phyloP scores from a whole-genome alignment of 2,797 vertebrate genomes.

The Tadarida brasiliensis region DNA sequence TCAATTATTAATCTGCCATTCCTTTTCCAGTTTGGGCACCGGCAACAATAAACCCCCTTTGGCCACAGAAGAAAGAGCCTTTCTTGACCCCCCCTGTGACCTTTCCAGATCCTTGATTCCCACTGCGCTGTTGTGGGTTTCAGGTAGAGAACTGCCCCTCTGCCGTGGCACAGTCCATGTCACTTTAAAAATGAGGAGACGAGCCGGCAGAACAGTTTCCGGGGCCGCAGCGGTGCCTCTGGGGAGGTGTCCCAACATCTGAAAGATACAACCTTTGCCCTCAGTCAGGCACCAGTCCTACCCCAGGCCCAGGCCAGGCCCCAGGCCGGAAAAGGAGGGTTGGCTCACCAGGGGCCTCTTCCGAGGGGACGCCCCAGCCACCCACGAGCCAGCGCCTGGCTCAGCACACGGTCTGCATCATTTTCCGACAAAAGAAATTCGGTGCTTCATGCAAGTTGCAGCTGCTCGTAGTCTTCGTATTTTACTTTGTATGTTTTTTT shows the following conservation, averaged over 20 bases:
- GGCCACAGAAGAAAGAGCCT: constrained; percentile 67
- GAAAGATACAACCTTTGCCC: constrained; percentile 44
- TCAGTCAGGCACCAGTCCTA: background rate
- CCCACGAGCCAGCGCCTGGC: background rate
- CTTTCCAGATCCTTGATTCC: constrained; percentile 67
- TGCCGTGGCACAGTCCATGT: background rate
- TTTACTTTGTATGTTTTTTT: constrained; percentile 23
- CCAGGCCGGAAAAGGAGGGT: background rate
- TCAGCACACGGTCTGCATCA: background rate
- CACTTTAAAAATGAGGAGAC: constrained; percentile 39
- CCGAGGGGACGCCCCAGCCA: background rate
- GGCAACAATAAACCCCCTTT: constrained; percentile 70
- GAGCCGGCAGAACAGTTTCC: background rate
- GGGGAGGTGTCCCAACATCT: background rate
- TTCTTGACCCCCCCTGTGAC: constrained; percentile 59
- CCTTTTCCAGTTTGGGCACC: constrained; percentile 63
- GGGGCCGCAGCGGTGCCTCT: constrained; percentile 43
- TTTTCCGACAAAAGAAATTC: background rate
- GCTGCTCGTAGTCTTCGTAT: background rate
- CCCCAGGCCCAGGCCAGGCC: background rate
- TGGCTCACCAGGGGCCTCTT: background rate
- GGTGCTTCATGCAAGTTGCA: constrained; percentile 40
- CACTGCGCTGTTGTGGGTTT: constrained; percentile 38
- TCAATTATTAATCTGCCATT: constrained; percentile 79
- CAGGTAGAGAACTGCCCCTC: constrained; percentile 63